These are phyloP conservation scores for Megalurothrips usitatus DNA, from an alignment of 2,888 invertebrate genomes.

Conservation along the genomic window DNA sequence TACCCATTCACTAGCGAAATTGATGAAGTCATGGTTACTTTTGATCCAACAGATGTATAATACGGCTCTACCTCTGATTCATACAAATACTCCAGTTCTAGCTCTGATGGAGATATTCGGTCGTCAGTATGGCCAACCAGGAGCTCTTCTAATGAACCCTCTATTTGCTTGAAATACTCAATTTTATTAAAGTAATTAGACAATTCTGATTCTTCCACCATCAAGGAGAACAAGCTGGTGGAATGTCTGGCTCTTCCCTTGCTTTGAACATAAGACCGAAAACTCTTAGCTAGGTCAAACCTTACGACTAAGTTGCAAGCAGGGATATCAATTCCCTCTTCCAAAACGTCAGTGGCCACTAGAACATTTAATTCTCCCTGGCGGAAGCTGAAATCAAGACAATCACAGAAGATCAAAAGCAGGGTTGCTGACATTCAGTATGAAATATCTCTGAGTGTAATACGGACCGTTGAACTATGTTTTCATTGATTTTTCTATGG, in stretches of 20 bases:
- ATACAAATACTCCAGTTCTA: constrained; percentile 56
- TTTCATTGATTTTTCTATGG: constrained; percentile 53
- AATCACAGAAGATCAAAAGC: constrained; percentile 1
- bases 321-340: constrained; percentile 85
- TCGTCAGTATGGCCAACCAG: constrained; percentile 52
- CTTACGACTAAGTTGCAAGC: constrained; percentile 74
- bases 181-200: constrained; percentile 29
- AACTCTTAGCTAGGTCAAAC: constrained; percentile 66
- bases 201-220: constrained; percentile 34
- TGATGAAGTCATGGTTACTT: constrained; percentile 56
- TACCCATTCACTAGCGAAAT: constrained; percentile 63
- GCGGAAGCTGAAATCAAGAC: constrained; percentile 50
- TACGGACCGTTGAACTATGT: constrained; percentile 50
- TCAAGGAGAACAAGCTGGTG: constrained; percentile 51
- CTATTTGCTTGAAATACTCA: constrained; percentile 28
- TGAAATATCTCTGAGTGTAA: constrained; percentile 26
- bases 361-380: constrained; percentile 59
- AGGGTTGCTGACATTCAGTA: no score
- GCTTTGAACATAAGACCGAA: constrained; percentile 81
- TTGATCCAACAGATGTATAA: constrained; percentile 46
- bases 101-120: constrained; percentile 52
- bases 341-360: constrained; percentile 74
- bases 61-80: constrained; percentile 53
- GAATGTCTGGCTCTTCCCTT: constrained; percentile 78
- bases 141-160: constrained; percentile 32